Evolutionary conservation across 2,888 invertebrate genomes (phyloP).

Genomic region (Escarpia spicata): DNA sequence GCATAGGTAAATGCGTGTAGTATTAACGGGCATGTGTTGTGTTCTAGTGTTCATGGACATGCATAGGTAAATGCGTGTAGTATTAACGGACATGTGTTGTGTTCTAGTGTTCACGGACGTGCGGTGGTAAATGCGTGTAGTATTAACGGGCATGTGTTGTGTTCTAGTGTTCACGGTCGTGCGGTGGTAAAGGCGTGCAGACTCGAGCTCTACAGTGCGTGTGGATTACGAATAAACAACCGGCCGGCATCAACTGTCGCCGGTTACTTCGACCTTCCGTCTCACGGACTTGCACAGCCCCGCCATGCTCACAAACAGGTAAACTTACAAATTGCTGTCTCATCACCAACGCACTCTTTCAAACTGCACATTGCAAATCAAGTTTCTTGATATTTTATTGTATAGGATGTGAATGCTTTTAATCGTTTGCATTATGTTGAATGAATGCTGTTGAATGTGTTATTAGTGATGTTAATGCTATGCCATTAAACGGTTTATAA

Average conservation of each 20-base stretch:
- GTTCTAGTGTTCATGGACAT: slow-evolving; percentile 78
- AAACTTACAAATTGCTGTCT: neutral
- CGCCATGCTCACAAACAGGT: slow-evolving; percentile 64
- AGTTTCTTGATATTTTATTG: too few relatives aligned
- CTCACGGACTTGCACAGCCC: slow-evolving; percentile 80
- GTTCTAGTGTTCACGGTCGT: slow-evolving; percentile 75
- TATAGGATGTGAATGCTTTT: too few relatives aligned
- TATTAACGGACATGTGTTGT: neutral
- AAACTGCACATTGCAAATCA: too few relatives aligned
- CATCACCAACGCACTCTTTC: too few relatives aligned
- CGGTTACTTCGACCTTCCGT: slow-evolving; percentile 80
- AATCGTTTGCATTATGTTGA: too few relatives aligned
- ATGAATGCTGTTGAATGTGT: too few relatives aligned
- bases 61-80: slow-evolving; percentile 75
- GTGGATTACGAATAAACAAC: slow-evolving; percentile 85
- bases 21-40: neutral
- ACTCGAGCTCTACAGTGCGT: slow-evolving; percentile 91
- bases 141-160: neutral
- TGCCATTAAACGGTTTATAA: too few relatives aligned
- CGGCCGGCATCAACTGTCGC: slow-evolving; percentile 85
- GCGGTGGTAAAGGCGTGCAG: slow-evolving; percentile 84
- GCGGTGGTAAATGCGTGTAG: neutral
- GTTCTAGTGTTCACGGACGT: neutral
- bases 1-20: slow-evolving; percentile 76
- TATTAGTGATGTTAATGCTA: too few relatives aligned